phyloP scores from a whole-genome alignment of 1,140 invertebrate species.

The Delia radicum region DNA sequence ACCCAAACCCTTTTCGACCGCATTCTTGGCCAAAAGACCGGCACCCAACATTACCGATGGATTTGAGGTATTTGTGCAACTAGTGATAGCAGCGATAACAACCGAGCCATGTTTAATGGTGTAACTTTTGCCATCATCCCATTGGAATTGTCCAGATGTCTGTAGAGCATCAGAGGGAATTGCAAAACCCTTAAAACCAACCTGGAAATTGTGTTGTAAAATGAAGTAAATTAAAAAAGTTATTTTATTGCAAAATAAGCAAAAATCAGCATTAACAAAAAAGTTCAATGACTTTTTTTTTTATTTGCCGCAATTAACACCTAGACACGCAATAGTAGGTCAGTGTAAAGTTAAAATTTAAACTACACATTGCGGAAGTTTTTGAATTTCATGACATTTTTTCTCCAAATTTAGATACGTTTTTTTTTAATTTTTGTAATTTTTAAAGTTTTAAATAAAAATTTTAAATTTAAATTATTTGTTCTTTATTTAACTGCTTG shows the following conservation, averaged over 20 bases:
- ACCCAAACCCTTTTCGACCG: conserved; percentile 84
- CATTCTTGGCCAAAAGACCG: conserved; percentile 92
- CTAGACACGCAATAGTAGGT: not conserved
- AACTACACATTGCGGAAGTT: too few species aligned
- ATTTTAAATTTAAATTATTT: too few species aligned
- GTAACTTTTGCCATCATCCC: conserved; percentile 82
- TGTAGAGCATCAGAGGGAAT: conserved; percentile 69
- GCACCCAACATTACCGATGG: conserved; percentile 96
- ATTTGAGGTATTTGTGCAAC: conserved; percentile 97
- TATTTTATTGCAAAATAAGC: not conserved
- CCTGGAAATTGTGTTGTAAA: conserved; percentile 57
- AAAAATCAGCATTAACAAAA: not conserved
- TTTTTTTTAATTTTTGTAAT: too few species aligned
- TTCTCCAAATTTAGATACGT: too few species aligned
- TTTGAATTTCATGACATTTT: too few species aligned
- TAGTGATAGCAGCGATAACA: conserved; percentile 96
- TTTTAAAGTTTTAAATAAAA: too few species aligned
- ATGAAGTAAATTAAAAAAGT: conserved; percentile 35
- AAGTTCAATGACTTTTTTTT: not conserved
- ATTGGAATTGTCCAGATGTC: conserved; percentile 72
- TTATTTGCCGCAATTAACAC: not conserved
- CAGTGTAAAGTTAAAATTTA: not conserved
- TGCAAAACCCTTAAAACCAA: conserved; percentile 95
- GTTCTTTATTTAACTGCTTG: too few species aligned
- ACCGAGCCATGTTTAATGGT: conserved; percentile 89